Conservation (phyloP, 2,113 vertebrate species). For the Erythrocebus patas region DNA sequence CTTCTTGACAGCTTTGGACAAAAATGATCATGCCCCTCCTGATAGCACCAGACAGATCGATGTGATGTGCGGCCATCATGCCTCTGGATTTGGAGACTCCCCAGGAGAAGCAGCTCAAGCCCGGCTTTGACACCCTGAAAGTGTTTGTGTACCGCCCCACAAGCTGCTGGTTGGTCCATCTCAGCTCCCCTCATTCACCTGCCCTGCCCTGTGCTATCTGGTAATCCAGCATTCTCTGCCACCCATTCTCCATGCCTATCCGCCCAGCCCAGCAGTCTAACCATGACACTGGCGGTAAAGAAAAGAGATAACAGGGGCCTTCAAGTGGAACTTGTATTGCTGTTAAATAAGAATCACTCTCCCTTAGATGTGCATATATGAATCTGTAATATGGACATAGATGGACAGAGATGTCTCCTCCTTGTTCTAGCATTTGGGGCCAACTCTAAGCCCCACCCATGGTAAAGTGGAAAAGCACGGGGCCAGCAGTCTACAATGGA, state of each 20-base stretch:
- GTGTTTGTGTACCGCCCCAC: background rate
- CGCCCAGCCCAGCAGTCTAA: background rate
- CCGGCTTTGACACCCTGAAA: background rate
- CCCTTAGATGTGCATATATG: background rate
- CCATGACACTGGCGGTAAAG: rapidly evolving
- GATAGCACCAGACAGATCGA: background rate
- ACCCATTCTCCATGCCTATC: rapidly evolving
- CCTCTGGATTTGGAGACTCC: background rate
- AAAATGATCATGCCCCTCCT: background rate
- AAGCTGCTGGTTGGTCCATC: background rate
- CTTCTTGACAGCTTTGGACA: background rate
- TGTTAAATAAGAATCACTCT: background rate
- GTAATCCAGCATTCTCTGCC: background rate
- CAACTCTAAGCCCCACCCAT: background rate
- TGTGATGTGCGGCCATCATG: background rate
- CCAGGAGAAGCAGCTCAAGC: background rate
- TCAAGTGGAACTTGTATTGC: background rate
- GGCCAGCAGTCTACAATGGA: background rate
- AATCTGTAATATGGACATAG: background rate
- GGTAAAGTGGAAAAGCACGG: background rate
- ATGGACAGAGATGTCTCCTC: background rate
- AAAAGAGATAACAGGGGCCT: background rate
- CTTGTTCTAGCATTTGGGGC: background rate
- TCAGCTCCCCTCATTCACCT: background rate
- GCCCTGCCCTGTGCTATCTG: background rate